A percentile compares a stretch with the other conserved stretches of the same genome.
Evolutionary conservation across 2,888 invertebrate species (phyloP).

Genomic region (Scaptomyza cyrtandrae): DNA sequence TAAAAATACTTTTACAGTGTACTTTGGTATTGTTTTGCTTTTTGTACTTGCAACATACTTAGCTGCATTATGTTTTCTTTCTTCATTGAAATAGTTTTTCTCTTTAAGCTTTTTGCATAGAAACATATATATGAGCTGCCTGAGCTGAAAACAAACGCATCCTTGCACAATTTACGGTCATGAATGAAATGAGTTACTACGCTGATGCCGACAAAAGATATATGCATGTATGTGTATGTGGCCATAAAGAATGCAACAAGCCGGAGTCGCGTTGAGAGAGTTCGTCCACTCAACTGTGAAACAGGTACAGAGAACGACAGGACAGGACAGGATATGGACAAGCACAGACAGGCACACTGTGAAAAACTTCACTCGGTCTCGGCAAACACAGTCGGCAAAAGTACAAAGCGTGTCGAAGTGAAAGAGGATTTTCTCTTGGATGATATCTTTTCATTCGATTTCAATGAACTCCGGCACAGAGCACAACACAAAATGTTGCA

Average conservation of each 20-base stretch:
- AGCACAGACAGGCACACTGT: constrained; percentile 36
- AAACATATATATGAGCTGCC: constrained; percentile 14
- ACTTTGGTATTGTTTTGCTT: constrained; percentile 20
- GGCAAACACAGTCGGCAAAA: constrained; percentile 73
- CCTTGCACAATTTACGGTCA: constrained; percentile 70
- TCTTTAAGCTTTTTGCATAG: constrained; percentile 33
- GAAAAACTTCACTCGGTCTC: constrained; percentile 8
- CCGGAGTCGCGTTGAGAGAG: constrained; percentile 31
- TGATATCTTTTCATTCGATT: constrained; percentile 70
- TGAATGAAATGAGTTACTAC: constrained; percentile 76
- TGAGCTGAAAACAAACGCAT: constrained; percentile 27
- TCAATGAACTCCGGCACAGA: constrained; percentile 65
- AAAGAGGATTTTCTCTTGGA: constrained; percentile 60
- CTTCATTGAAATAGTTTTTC: constrained; percentile 29
- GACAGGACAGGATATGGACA: constrained; percentile 65
- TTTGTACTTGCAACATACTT: constrained; percentile 11
- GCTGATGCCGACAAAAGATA: constrained; percentile 73
- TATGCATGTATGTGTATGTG: constrained; percentile 5
- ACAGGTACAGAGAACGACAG: constrained; percentile 68
- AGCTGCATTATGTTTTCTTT: constrained; percentile 19
- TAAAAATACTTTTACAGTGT: constrained; percentile 17
- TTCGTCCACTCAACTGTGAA: constrained; percentile 78
- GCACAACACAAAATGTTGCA: constrained; percentile 66
- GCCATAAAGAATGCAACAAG: constrained; percentile 64
- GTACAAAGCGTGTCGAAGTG: constrained; percentile 70